phyloP scores from a whole-genome alignment of 2,888 invertebrate species.

The Phasia obesa region DNA sequence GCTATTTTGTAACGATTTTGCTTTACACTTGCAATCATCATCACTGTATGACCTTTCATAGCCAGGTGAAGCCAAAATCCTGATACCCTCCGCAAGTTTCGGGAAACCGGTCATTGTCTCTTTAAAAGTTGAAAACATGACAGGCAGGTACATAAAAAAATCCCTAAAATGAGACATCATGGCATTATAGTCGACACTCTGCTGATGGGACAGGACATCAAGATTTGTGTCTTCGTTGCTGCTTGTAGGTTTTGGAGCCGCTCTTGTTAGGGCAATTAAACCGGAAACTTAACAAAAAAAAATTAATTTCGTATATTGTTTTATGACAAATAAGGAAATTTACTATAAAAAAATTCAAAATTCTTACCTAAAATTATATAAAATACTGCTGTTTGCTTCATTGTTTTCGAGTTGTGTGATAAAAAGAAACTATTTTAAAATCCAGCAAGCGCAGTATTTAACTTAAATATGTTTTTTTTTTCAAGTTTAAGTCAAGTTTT shows the following conservation, averaged over 20 bases:
- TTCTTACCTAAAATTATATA: slow-evolving; percentile 49
- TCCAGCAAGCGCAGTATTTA: neutral
- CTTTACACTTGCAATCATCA: slow-evolving; percentile 75
- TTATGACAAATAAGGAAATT: neutral
- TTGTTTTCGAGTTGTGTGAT: slow-evolving; percentile 71
- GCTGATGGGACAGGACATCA: slow-evolving; percentile 26
- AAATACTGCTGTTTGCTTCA: slow-evolving; percentile 61
- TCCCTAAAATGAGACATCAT: slow-evolving; percentile 79
- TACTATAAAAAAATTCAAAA: neutral
- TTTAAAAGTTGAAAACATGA: slow-evolving; percentile 79
- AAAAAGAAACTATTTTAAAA: slow-evolving; percentile 22
- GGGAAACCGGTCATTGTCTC: slow-evolving; percentile 80
- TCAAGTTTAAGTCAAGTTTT: too few relatives aligned
- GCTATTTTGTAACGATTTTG: slow-evolving; percentile 61
- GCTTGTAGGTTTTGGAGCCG: slow-evolving; percentile 34
- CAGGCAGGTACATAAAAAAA: slow-evolving; percentile 80
- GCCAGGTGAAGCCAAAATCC: slow-evolving; percentile 74
- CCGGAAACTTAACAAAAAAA: slow-evolving; percentile 35
- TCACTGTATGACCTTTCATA: slow-evolving; percentile 67
- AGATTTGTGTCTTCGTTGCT: slow-evolving; percentile 21
- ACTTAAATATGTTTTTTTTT: slow-evolving; percentile 50
- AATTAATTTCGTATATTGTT: neutral
- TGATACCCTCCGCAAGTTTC: slow-evolving; percentile 78
- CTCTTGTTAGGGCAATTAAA: slow-evolving; percentile 26
- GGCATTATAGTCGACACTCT: slow-evolving; percentile 77